phyloP scores from a whole-genome alignment of 2,113 vertebrate species.

The Petrocephalus microphthalmus region DNA sequence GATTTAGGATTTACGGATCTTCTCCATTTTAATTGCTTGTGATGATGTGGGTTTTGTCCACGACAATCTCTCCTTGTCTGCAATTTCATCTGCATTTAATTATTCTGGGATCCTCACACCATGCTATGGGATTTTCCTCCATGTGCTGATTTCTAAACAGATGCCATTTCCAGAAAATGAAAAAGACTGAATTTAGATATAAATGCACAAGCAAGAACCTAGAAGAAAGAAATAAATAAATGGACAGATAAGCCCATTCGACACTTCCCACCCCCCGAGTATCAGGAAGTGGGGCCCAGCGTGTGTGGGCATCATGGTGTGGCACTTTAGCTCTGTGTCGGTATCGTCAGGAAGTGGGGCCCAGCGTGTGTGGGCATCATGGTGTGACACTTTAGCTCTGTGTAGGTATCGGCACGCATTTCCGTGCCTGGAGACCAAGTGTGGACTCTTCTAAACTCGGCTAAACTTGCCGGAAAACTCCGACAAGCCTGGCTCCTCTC shows the following conservation, averaged over 20 bases:
- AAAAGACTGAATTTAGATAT: background rate
- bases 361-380: background rate
- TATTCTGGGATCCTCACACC: slow-evolving; percentile 37
- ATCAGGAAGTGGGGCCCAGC: background rate
- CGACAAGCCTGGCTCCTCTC: background rate
- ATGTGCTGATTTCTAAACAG: slow-evolving; percentile 16
- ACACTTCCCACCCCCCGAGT: background rate
- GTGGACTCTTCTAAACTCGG: background rate
- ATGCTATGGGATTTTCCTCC: slow-evolving; percentile 34
- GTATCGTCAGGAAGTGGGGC: background rate
- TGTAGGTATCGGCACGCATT: background rate
- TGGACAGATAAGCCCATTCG: background rate
- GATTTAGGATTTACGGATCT: background rate
- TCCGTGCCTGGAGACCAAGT: background rate
- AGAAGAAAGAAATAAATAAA: background rate
- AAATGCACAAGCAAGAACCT: background rate
- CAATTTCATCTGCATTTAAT: slow-evolving; percentile 47
- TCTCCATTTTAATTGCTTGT: slow-evolving; percentile 44
- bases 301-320: background rate
- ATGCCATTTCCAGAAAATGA: slow-evolving; percentile 27
- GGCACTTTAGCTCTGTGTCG: background rate
- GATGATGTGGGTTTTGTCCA: slow-evolving; percentile 28
- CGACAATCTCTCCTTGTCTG: slow-evolving; percentile 35
- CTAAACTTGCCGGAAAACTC: background rate
- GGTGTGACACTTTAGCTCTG: background rate